phyloP scores from a whole-genome alignment of 1,140 invertebrate genomes.

The Venturia canescens region DNA sequence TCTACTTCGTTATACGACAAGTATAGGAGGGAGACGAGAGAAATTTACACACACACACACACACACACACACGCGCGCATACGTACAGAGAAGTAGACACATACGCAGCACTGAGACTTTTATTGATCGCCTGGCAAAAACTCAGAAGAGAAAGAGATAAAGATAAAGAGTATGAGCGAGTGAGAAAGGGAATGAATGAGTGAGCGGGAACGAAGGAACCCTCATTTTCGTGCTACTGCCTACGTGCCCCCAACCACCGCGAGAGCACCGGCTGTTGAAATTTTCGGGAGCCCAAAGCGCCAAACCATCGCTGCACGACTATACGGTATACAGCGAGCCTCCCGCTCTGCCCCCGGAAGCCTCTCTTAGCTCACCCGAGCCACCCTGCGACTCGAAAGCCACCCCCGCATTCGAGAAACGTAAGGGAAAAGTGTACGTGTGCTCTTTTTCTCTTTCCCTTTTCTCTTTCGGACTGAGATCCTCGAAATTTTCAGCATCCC shows the following conservation, averaged over 20 bases:
- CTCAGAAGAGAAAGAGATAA: conserved; percentile 62
- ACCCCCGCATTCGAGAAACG: conserved; percentile 21
- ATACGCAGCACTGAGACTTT: conserved; percentile 74
- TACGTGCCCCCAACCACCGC: conserved; percentile 59
- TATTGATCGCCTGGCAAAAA: conserved; percentile 78
- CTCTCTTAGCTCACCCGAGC: conserved; percentile 37
- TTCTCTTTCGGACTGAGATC: conserved; percentile 12
- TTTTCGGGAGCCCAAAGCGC: conserved; percentile 51
- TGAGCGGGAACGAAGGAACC: conserved; percentile 48
- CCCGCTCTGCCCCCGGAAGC: conserved; percentile 42
- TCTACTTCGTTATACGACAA: conserved; percentile 77
- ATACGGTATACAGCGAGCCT: conserved; percentile 53
- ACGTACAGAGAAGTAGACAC: conserved; percentile 47
- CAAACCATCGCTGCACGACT: conserved; percentile 43
- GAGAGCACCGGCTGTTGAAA: conserved; percentile 44
- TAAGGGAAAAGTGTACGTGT: conserved; percentile 58
- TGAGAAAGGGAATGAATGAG: conserved; percentile 17
- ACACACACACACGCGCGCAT: no score
- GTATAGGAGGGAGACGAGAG: conserved; percentile 67
- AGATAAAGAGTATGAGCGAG: neutral
- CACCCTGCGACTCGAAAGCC: conserved; percentile 20
- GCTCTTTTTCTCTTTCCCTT: conserved; percentile 13
- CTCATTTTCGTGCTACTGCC: conserved; percentile 53
- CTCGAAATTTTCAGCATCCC: conserved; percentile 29
- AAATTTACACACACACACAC: neutral